Conservation (phyloP, 2,113 vertebrate genomes). For the Myotis davidii region DNA sequence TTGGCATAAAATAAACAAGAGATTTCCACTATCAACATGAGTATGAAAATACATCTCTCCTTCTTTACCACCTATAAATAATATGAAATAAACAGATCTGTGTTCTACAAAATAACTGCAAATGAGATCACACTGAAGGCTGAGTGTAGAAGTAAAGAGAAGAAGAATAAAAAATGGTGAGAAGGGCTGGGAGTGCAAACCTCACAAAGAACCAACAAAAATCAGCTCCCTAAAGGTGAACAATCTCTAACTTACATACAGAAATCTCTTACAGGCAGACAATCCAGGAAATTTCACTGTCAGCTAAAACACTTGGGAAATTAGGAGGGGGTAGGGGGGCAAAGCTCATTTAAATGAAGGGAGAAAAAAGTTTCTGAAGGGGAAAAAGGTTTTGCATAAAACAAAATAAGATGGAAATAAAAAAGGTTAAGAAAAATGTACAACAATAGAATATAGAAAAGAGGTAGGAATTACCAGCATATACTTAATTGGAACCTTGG, state of each 20-base stretch:
- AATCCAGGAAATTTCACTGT: neutral
- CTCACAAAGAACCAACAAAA: neutral
- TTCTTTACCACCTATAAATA: neutral
- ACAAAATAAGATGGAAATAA: neutral
- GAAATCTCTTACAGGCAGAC: neutral
- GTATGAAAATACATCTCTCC: neutral
- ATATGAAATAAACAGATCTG: neutral
- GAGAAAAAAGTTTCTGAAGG: neutral
- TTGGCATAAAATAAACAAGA: neutral
- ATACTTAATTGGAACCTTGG: neutral
- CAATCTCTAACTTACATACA: accelerated
- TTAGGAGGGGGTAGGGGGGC: neutral
- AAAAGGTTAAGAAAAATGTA: neutral
- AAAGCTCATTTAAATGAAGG: neutral
- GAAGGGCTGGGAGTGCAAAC: too few species aligned
- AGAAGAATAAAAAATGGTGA: neutral
- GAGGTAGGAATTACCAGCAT: neutral
- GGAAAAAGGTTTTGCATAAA: neutral
- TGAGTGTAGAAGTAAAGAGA: neutral
- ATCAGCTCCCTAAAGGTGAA: neutral
- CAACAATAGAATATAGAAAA: neutral
- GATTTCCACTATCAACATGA: neutral
- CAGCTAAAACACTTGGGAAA: neutral
- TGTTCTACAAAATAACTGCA: neutral
- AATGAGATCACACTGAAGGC: neutral